phyloP scores from a whole-genome alignment of 1,140 invertebrate genomes.

The Drosophila repletoides region DNA sequence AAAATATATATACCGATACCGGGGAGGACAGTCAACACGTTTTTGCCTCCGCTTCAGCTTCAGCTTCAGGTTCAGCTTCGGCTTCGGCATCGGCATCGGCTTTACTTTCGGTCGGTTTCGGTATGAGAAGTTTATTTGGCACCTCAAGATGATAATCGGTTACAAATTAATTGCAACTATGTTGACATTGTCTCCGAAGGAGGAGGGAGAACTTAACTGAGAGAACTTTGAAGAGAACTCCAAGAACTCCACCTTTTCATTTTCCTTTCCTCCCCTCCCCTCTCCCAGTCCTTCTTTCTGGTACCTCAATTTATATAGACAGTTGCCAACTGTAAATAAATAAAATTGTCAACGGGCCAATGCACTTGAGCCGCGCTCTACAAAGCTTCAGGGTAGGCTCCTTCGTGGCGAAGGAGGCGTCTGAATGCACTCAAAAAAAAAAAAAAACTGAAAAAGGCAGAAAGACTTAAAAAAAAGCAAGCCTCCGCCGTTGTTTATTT shows the following conservation, averaged over 20 bases:
- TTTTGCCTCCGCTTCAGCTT: background rate
- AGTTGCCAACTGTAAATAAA: constrained; percentile 78
- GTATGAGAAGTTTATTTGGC: constrained; percentile 82
- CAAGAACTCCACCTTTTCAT: too few species aligned
- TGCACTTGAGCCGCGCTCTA: constrained; percentile 47
- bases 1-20: constrained; percentile 42
- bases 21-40: constrained; percentile 68
- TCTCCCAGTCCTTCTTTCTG: constrained; percentile 8
- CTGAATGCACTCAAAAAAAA: too few species aligned
- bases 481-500: too few species aligned
- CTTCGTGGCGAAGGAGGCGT: too few species aligned
- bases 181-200: constrained; percentile 65
- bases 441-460: too few species aligned
- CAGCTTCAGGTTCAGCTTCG: too few species aligned
- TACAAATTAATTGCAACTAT: constrained; percentile 82
- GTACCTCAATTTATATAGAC: constrained; percentile 77
- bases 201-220: too few species aligned
- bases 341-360: constrained; percentile 73
- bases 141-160: constrained; percentile 82
- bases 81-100: too few species aligned
- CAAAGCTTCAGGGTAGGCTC: too few species aligned
- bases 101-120: constrained; percentile 14
- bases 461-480: too few species aligned
- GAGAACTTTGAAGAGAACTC: constrained; percentile 14
- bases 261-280: too few species aligned